A percentile compares a stretch with the other conserved stretches of the same genome.
phyloP scores from a whole-genome alignment of 1,140 invertebrate genomes.

The Cherax destructor region DNA sequence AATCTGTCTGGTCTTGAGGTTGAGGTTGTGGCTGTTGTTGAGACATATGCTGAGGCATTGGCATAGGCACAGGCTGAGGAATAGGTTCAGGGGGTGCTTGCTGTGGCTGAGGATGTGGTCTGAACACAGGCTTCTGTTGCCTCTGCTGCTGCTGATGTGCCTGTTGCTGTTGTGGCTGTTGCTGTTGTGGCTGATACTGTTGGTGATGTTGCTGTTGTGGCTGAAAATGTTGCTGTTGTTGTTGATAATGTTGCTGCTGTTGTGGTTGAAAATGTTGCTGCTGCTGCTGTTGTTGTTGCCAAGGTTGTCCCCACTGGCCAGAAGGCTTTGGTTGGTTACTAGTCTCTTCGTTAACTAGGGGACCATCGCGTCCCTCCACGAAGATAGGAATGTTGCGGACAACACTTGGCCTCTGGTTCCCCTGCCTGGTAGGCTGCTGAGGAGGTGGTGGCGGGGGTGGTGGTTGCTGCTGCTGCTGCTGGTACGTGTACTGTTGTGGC shows the following conservation, averaged over 20 bases:
- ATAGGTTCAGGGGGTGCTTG: slow-evolving; percentile 26
- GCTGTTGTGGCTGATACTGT: neutral
- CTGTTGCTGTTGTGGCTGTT: slow-evolving; percentile 11
- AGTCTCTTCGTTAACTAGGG: slow-evolving; percentile 76
- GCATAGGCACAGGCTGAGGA: slow-evolving; percentile 49
- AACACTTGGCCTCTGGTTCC: slow-evolving; percentile 67
- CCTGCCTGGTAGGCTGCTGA: slow-evolving; percentile 60
- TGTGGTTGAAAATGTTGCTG: neutral
- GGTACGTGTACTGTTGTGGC: slow-evolving; percentile 40
- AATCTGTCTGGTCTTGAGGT: slow-evolving; percentile 14
- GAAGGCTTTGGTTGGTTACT: slow-evolving; percentile 72
- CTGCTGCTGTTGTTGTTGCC: slow-evolving; percentile 72
- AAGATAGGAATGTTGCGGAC: slow-evolving; percentile 91
- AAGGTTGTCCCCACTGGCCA: slow-evolving; percentile 62
- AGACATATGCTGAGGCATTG: slow-evolving; percentile 62
- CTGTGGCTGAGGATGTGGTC: slow-evolving; percentile 7
- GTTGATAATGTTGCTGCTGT: neutral
- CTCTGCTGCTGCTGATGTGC: neutral
- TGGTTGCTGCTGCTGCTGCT: slow-evolving; percentile 66
- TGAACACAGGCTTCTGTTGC: slow-evolving; percentile 24
- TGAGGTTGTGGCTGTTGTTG: slow-evolving; percentile 19
- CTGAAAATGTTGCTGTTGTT: neutral
- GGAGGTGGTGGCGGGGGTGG: slow-evolving; percentile 30
- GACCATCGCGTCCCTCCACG: slow-evolving; percentile 87
- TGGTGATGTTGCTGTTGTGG: neutral